Conservation (phyloP, 2,113 vertebrate species). For the Paradoxurus hermaphroditus region DNA sequence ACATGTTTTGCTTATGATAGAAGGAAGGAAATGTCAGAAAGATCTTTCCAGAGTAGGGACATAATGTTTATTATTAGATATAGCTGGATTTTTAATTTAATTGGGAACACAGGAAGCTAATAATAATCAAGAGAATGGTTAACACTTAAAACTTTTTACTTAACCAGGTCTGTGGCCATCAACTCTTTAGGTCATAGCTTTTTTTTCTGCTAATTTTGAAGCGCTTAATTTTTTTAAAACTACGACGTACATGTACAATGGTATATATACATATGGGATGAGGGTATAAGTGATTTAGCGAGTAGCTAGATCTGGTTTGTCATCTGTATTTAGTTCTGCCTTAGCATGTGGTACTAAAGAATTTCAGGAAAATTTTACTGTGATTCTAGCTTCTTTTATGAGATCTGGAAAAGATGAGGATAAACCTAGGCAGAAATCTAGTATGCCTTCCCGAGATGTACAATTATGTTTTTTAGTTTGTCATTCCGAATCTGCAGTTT, state of each 20-base stretch:
- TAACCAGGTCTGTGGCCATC: neutral
- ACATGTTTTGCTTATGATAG: neutral
- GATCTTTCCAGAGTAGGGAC: neutral
- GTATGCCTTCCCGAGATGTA: neutral
- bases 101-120: neutral
- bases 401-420: neutral
- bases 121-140: neutral
- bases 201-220: conserved; percentile 23
- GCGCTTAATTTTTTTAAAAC: neutral
- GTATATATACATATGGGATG: neutral
- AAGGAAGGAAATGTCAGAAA: neutral
- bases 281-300: neutral
- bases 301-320: neutral
- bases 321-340: neutral
- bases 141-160: neutral
- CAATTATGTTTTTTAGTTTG: neutral
- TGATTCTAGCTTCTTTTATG: neutral
- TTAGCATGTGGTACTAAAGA: neutral
- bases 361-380: neutral
- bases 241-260: neutral
- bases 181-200: neutral
- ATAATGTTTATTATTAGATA: neutral
- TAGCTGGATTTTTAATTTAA: neutral
- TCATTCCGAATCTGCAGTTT: neutral
- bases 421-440: neutral